Base-by-base conservation (phyloP, 2,888 invertebrate species). In the Deladenus siricidicola region DNA sequence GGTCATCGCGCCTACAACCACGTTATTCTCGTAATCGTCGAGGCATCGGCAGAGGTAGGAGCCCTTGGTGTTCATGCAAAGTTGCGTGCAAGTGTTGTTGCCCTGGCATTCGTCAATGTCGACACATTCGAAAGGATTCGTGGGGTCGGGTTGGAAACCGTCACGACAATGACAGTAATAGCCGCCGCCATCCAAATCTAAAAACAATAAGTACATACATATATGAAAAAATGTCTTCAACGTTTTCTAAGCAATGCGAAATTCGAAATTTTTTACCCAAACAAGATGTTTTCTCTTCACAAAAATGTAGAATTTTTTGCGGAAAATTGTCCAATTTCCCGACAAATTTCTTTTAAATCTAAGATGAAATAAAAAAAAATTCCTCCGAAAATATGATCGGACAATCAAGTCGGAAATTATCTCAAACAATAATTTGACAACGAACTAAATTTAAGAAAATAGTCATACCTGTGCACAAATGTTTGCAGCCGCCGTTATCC, bases 101-200 rank as follows among this genome's bases (percentile, higher is more conserved):
- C 84, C 59, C 1, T 85, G 66, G 57, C 75, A 77, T 58, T 76
- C 76, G 57, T 73, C 74, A 64, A 73, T 72, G 77, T 82, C 82
- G 67, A 78, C 69, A 65, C 82, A 82, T 14, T 79, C 74, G 52
- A 69, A 70, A 17, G 76, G 74, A 62, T 74, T 68, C 3, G 61
- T 56, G 1, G 75, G 71, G 29, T 72, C 65, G n/a, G 76, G 80
- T 80, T 89, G 89, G 82, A 92, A 98, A 14, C 96, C 96, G 57
- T 86, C 86, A 78, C 90, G 89, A 79, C 96, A 96, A 77, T 89
- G 89, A 80, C 96, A 98, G 78, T 89, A 87, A 80, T 86, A 98
- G 44, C 75, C 74, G 19, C 75, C 74, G 19, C 90, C 86, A 0
- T 90, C 53, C 19, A 70, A 57, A 53, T 70, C 71, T 4, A 26